Evolutionary conservation across 2,797 vertebrate genomes (phyloP).

Genomic region (Botia almorhae): DNA sequence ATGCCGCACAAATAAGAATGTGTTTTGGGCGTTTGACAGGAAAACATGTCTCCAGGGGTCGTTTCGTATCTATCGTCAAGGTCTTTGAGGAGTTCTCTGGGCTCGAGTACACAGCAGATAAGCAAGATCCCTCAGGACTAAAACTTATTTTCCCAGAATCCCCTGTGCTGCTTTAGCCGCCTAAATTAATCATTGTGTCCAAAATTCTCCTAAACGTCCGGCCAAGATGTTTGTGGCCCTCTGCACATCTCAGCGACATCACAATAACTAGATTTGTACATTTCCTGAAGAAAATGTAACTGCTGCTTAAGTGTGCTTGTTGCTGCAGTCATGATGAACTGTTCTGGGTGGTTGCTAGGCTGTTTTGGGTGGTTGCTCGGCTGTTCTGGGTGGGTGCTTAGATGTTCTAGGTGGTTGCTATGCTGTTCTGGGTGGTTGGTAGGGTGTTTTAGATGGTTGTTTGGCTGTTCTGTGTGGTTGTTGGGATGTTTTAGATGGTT

Average conservation of each 20-base stretch:
- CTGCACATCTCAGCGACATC: not conserved
- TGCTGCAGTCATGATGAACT: not conserved
- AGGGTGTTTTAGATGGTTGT: not conserved
- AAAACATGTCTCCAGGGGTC: conserved; percentile 8
- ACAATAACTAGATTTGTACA: not conserved
- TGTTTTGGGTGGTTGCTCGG: not conserved
- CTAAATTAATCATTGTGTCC: conserved; percentile 18
- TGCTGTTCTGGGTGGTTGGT: not conserved
- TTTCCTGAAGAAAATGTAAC: not conserved
- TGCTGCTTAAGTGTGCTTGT: not conserved
- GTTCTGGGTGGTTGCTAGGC: not conserved
- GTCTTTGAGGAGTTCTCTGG: conserved; percentile 34
- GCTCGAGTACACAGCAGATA: conserved; percentile 37
- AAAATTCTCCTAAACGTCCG: not conserved
- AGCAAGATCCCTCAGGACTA: conserved; percentile 17
- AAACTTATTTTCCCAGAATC: conserved; percentile 45
- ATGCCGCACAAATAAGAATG: conserved; percentile 21
- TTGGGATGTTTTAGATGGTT: too few species aligned
- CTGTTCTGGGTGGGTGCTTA: not conserved
- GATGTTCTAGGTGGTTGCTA: not conserved
- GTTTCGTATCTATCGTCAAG: conserved; percentile 9
- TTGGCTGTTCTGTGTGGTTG: not conserved
- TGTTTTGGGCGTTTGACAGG: conserved; percentile 5
- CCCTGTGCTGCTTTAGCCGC: conserved; percentile 19
- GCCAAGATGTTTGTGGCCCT: too few species aligned